Percentiles rank a stretch among this genome's conserved stretches.
Evolutionary conservation across 37 sponge, comb jelly and placozoan genomes (phyloP).

Genomic region (Dysidea cf. avara): DNA sequence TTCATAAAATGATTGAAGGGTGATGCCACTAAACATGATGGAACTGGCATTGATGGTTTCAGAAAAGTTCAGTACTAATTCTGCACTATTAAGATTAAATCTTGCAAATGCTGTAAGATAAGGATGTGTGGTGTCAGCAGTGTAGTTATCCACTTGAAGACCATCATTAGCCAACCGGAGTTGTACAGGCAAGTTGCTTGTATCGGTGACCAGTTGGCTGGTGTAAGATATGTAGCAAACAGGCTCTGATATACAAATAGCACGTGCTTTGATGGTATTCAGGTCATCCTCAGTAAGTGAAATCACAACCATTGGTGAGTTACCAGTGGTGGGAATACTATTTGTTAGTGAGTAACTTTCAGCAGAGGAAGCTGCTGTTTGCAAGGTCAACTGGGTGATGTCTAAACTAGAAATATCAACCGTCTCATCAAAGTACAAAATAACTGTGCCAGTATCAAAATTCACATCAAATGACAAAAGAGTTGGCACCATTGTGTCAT

Average conservation of each 20-base stretch:
- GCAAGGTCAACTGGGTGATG: conserved; percentile 55
- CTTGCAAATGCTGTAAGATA: conserved; percentile 47
- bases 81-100: conserved; percentile 68
- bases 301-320: conserved; percentile 41
- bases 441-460: conserved; percentile 52
- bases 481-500: conserved; percentile 57
- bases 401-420: conserved; percentile 51
- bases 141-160: conserved; percentile 41
- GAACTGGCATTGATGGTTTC: conserved; percentile 68
- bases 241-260: conserved; percentile 26
- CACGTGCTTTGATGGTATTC: conserved; percentile 46
- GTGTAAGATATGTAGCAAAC: conserved; percentile 70
- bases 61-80: conserved; percentile 66
- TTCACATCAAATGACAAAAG: conserved; percentile 66
- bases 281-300: conserved; percentile 61
- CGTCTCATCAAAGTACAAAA: conserved; percentile 77
- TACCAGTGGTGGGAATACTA: conserved; percentile 22
- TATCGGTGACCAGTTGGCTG: conserved; percentile 44
- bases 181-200: conserved; percentile 28
- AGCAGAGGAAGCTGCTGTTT: conserved; percentile 32
- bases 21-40: conserved; percentile 52
- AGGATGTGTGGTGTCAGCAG: conserved; percentile 68
- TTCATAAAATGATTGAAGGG: conserved; percentile 57
- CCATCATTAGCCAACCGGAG: conserved; percentile 41
- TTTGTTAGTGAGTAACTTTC: conserved; percentile 19